These are phyloP conservation scores for Accipiter virgatus DNA, from an alignment of 2,113 vertebrate species.

Conservation along the genomic window DNA sequence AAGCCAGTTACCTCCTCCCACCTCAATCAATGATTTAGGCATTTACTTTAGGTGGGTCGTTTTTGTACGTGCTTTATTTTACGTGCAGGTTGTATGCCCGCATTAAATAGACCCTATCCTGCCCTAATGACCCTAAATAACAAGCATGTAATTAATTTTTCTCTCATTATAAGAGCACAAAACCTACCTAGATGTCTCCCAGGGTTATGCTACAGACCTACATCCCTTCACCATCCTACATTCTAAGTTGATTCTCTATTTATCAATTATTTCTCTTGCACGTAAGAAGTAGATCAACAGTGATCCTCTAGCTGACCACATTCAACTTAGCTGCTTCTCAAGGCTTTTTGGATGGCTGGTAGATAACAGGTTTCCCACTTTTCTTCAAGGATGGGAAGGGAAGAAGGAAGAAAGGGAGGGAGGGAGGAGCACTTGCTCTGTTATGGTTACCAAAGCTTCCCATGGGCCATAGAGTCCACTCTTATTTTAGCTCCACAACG, in stretches of 20 bases:
- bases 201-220: not conserved
- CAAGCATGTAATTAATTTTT: not conserved
- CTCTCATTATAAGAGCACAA: not conserved
- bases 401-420: not conserved
- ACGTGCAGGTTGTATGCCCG: not conserved
- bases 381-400: not conserved
- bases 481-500: not conserved
- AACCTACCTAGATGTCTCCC: not conserved
- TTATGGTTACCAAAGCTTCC: not conserved
- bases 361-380: not conserved
- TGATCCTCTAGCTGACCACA: not conserved
- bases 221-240: not conserved
- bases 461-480: not conserved
- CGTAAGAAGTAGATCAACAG: not conserved
- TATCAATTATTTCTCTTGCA: not conserved
- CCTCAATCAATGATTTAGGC: not conserved
- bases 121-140: not conserved
- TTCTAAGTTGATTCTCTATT: not conserved
- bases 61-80: not conserved
- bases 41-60: not conserved
- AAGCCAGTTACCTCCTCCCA: not conserved
- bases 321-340: not conserved
- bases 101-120: not conserved
- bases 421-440: rapidly evolving
- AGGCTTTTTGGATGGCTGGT: not conserved